Conservation (phyloP, 2,113 vertebrate species). For the Balaeniceps rex region DNA sequence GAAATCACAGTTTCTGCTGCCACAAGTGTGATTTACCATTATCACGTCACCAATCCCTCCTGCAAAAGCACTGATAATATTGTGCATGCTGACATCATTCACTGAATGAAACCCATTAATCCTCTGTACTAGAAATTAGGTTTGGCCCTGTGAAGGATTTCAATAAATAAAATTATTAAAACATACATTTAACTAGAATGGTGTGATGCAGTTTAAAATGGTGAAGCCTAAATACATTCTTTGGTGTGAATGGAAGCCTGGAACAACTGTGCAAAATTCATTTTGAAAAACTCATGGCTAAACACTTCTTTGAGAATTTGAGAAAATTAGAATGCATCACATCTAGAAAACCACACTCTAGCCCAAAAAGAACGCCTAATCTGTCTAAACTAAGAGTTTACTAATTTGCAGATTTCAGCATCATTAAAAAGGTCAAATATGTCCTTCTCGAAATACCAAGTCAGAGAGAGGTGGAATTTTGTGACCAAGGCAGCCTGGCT, state of each 20-base stretch:
- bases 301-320: neutral
- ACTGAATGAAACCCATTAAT: neutral
- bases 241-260: neutral
- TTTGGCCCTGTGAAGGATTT: neutral
- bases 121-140: neutral
- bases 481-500: neutral
- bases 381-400: neutral
- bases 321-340: neutral
- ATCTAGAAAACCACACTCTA: neutral
- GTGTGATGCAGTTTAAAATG: neutral
- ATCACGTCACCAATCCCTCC: neutral
- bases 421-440: neutral
- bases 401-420: neutral
- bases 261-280: neutral
- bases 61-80: neutral
- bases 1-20: neutral
- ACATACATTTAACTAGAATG: neutral
- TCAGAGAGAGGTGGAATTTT: neutral
- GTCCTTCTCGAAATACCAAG: neutral
- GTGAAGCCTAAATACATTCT: neutral
- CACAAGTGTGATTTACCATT: neutral
- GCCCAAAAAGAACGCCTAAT: neutral
- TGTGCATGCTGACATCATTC: neutral
- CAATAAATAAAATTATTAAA: neutral
- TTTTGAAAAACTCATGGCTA: neutral